Percentiles rank a stretch among this genome's conserved stretches.
Evolutionary conservation across 1,140 invertebrate species (phyloP).

Genomic region (Drosophila repleta): DNA sequence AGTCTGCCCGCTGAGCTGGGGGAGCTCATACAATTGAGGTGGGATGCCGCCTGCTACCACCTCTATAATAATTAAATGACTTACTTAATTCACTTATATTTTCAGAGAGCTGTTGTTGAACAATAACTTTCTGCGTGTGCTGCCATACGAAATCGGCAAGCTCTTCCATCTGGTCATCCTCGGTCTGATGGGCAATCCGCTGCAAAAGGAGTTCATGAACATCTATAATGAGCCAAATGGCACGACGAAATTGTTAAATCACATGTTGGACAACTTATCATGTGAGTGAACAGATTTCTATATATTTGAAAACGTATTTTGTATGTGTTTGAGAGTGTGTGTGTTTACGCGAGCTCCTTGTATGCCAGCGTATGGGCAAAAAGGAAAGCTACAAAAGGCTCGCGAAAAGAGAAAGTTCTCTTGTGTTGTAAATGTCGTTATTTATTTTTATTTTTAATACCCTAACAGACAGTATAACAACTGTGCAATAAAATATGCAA

Average conservation of each 20-base stretch:
- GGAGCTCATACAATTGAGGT: slow-evolving; percentile 96
- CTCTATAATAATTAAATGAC: neutral
- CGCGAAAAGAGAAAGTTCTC: slow-evolving; percentile 74
- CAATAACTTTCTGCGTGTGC: slow-evolving; percentile 95
- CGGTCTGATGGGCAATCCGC: slow-evolving; percentile 96
- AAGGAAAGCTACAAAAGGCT: slow-evolving; percentile 75
- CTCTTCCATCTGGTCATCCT: slow-evolving; percentile 97
- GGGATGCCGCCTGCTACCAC: slow-evolving; percentile 31
- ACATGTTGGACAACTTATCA: slow-evolving; percentile 96
- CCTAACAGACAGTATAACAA: neutral
- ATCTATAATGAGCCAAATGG: slow-evolving; percentile 97
- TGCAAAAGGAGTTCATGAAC: slow-evolving; percentile 95
- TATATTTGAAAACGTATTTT: slow-evolving; percentile 3
- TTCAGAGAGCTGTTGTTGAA: slow-evolving; percentile 96
- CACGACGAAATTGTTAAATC: slow-evolving; percentile 95
- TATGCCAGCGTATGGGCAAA: slow-evolving; percentile 49
- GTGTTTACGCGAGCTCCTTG: slow-evolving; percentile 40
- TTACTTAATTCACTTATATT: slow-evolving; percentile 54
- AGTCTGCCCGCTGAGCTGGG: slow-evolving; percentile 97
- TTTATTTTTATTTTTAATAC: slow-evolving; percentile 4
- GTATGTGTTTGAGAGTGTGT: slow-evolving; percentile 12
- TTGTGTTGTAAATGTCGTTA: slow-evolving; percentile 9
- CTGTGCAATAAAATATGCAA: neutral
- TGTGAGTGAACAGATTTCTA: slow-evolving; percentile 86
- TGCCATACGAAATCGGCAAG: slow-evolving; percentile 99